A percentile compares a stretch with the other conserved stretches of the same genome.
Conservation (phyloP, 2,888 invertebrate species). For the Ramazzottius varieornatus region DNA sequence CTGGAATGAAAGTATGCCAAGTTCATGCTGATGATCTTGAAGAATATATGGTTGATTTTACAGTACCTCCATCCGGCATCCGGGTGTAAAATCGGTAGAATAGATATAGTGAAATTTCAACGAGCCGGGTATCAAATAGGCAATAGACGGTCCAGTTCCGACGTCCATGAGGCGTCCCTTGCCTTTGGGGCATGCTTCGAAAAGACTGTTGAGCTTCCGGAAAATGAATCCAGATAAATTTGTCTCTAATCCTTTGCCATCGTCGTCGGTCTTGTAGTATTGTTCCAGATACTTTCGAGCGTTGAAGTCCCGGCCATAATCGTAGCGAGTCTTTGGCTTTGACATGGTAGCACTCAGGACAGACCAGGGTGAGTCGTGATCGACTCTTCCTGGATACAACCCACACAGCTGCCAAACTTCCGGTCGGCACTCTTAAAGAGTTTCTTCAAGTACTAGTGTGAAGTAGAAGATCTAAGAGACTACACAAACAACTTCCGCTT, state of each 20-base stretch:
- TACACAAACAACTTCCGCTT: too few species aligned
- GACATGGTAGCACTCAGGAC: background rate
- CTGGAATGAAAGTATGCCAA: too few species aligned
- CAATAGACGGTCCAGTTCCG: background rate
- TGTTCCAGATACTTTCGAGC: background rate
- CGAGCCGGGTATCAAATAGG: background rate
- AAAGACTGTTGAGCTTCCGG: background rate
- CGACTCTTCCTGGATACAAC: too few species aligned
- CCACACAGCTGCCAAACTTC: too few species aligned
- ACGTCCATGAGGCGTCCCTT: background rate
- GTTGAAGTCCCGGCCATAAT: background rate
- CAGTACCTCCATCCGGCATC: constrained; percentile 3
- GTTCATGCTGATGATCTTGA: too few species aligned
- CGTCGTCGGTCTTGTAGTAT: background rate
- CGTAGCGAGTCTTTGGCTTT: background rate
- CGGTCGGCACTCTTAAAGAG: too few species aligned
- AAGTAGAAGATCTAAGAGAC: too few species aligned
- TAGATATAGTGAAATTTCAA: background rate
- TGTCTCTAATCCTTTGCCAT: background rate
- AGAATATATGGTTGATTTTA: too few species aligned
- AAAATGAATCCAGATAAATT: background rate
- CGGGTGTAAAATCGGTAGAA: background rate
- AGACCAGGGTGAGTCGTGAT: too few species aligned
- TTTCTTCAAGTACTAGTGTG: too few species aligned
- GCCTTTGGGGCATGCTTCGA: background rate